Percentiles rank a stretch among this genome's conserved stretches.
phyloP scores from a whole-genome alignment of 2,888 invertebrate species.

The Ypsolopha scabrella region DNA sequence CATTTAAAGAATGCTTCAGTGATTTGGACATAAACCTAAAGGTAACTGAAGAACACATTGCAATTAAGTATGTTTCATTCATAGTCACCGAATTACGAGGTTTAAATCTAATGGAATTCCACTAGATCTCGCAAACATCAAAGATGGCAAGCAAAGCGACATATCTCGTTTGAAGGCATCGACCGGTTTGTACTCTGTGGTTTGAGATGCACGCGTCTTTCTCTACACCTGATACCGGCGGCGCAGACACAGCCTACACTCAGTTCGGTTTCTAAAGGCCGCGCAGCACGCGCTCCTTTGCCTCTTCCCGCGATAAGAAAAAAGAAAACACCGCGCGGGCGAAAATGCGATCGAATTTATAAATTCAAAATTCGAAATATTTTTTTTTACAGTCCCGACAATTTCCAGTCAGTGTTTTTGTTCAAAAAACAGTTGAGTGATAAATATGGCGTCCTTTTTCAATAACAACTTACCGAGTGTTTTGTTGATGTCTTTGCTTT shows the following conservation, averaged over 20 bases:
- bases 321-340: slow-evolving; percentile 34
- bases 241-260: slow-evolving; percentile 19
- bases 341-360: slow-evolving; percentile 47
- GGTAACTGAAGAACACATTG: no score
- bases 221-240: slow-evolving; percentile 15
- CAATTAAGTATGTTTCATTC: no score
- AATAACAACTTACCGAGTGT: slow-evolving; percentile 47
- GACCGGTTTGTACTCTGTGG: no score
- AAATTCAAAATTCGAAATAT: slow-evolving; percentile 24
- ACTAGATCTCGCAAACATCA: not conserved
- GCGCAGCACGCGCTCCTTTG: slow-evolving; percentile 13
- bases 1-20: no score
- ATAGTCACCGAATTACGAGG: no score
- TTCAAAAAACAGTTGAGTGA: not conserved
- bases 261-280: slow-evolving; percentile 42
- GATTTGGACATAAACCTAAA: no score
- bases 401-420: slow-evolving; percentile 5
- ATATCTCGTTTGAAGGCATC: slow-evolving; percentile 15
- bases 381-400: not conserved
- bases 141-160: not conserved
- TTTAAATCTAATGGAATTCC: not conserved
- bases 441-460: slow-evolving; percentile 44
- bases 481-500: slow-evolving; percentile 47
- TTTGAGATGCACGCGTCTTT: slow-evolving; percentile 22
- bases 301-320: slow-evolving; percentile 32